Base-by-base conservation (phyloP, 1,140 invertebrate genomes). In the Drosophila lowei region DNA sequence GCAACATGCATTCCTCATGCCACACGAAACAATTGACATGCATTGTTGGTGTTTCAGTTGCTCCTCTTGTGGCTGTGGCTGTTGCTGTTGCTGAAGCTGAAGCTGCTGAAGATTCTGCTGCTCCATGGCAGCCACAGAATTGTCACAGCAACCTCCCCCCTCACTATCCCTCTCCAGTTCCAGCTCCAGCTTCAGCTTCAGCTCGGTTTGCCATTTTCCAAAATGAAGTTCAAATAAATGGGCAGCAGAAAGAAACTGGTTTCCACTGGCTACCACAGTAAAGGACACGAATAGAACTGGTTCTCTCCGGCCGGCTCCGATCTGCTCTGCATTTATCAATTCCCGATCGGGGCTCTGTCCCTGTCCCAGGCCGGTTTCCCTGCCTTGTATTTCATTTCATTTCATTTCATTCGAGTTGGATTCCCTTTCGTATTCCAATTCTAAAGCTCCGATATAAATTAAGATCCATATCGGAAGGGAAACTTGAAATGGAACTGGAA, bases 21-120 rank as follows among this genome's bases (percentile, higher is more conserved):
- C 85, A 85, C 74, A 89, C 83, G 88, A 78, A 88, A 86, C 83
- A 86, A 86, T 88, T 86, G 83, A 88, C 83, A 88, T 81, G 83
- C 74, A 79, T 83, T 86, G 75, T 88, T 63, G 78, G 48, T 75
- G 64, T 42, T 60, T 60, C 30, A 63, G 44, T 21, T 42, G 53
- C 41, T 60, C 54, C 23, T 28, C 43, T 11, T 46, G 46, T 47
- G 63, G 73, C 49, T 60, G 42, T 18, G 1, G 18, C 18, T 18
- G 18, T 18, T 18, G 1, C 18, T 18, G 18, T 18, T 18, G 18
- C 18, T 30, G 28, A 28, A 44, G 58, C 56, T 52, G 55, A 21
- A 47, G 57, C 56, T 61, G 55, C 46, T 50, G 55, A 25, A 13
- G 42, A 47, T 63, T 30, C 28, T 48, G 65, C 42, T 50, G 25